phyloP scores from a whole-genome alignment of 1,140 invertebrate species.

The Cryptotermes secundus region DNA sequence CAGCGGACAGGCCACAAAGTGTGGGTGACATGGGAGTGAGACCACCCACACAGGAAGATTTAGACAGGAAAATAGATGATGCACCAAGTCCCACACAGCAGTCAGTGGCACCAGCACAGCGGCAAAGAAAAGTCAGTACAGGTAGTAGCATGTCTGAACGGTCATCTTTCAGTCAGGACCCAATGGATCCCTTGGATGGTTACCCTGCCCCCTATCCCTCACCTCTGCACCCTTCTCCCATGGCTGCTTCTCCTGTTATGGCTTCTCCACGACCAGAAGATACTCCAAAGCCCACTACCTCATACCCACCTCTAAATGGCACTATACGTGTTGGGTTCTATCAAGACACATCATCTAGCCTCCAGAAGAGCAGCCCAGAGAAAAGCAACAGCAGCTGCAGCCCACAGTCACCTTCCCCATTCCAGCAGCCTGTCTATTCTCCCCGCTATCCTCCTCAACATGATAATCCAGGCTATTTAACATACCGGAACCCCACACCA shows the following conservation, averaged over 20 bases:
- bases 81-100: conserved; percentile 9
- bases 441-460: conserved; percentile 23
- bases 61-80: conserved; percentile 5
- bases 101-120: conserved; percentile 33
- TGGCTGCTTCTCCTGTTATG: conserved; percentile 53
- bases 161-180: conserved; percentile 72
- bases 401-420: conserved; percentile 4
- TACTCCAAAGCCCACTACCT: conserved; percentile 61
- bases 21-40: neutral
- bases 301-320: conserved; percentile 65
- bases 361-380: conserved; percentile 64
- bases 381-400: conserved; percentile 27
- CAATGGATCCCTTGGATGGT: conserved; percentile 52
- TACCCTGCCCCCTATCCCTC: conserved; percentile 66
- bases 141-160: conserved; percentile 71
- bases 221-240: conserved; percentile 59
- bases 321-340: conserved; percentile 75
- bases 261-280: conserved; percentile 58
- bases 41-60: neutral
- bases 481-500: conserved; percentile 16
- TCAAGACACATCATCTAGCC: conserved; percentile 65
- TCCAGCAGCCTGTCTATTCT: neutral
- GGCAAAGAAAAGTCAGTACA: conserved; percentile 65
- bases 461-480: conserved; percentile 2
- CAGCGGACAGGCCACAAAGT: neutral